Evolutionary conservation across 2,888 invertebrate species (phyloP).

Genomic region (Caenorhabditis parvicauda): DNA sequence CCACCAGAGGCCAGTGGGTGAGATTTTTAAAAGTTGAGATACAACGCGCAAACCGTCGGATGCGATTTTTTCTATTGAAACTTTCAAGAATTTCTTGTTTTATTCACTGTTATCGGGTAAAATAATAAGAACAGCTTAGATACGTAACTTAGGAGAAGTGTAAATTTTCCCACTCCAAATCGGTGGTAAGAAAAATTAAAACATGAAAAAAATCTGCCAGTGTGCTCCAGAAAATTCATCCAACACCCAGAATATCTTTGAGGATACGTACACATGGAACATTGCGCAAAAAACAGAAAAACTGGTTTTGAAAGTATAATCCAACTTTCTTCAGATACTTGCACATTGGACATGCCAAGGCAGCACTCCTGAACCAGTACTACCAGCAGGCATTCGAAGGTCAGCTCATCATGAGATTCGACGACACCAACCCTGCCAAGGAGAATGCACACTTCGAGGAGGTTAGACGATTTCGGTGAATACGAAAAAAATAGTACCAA

Average conservation of each 20-base stretch:
- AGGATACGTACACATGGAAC: no score
- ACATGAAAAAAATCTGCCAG: no score
- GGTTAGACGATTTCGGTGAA: slow-evolving; percentile 68
- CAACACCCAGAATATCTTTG: no score
- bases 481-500: background rate
- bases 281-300: no score
- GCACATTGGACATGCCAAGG: slow-evolving; percentile 98
- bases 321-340: slow-evolving; percentile 72
- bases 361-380: slow-evolving; percentile 94
- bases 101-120: no score
- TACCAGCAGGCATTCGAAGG: slow-evolving; percentile 90
- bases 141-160: background rate
- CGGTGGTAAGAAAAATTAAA: no score
- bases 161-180: no score
- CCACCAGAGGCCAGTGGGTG: slow-evolving; percentile 99
- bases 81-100: no score
- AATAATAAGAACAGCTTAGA: no score
- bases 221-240: no score
- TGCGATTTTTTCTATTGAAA: slow-evolving; percentile 3
- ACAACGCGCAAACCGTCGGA: no score
- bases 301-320: no score
- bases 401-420: slow-evolving; percentile 93
- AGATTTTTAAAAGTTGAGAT: background rate
- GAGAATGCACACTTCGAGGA: slow-evolving; percentile 95
- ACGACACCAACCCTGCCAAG: slow-evolving; percentile 98